phyloP scores from a whole-genome alignment of 2,888 invertebrate species.

The Xanthia togata region DNA sequence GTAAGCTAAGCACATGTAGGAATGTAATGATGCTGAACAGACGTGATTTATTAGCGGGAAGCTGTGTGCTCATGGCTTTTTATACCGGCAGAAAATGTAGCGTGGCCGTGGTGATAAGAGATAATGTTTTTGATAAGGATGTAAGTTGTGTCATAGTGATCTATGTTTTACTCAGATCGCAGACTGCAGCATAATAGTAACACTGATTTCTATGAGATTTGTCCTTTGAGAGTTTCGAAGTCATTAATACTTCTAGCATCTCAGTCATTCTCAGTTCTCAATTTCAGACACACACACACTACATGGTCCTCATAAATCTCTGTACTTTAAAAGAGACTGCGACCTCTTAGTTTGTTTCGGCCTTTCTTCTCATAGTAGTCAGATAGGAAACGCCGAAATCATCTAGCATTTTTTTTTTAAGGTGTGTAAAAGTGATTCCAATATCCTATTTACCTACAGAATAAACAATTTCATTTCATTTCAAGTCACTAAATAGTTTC shows the following conservation, averaged over 20 bases:
- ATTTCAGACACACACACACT: no score
- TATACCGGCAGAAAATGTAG: constrained; percentile 6
- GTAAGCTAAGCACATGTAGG: constrained; percentile 10
- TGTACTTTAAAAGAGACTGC: no score
- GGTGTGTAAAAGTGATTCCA: no score
- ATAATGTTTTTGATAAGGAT: constrained; percentile 3
- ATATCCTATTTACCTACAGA: no score
- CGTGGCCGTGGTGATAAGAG: constrained; percentile 5
- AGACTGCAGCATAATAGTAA: not conserved
- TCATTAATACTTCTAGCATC: not conserved
- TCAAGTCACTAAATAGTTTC: no score
- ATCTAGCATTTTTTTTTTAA: no score
- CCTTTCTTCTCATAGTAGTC: no score
- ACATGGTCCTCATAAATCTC: no score
- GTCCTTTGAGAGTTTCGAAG: not conserved
- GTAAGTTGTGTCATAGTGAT: constrained; percentile 15
- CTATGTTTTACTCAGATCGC: not conserved
- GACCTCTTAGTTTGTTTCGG: no score
- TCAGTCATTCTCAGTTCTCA: no score
- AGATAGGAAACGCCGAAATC: no score
- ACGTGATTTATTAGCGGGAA: constrained; percentile 40
- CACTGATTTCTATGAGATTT: not conserved
- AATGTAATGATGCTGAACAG: constrained; percentile 43
- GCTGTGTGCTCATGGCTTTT: constrained; percentile 34
- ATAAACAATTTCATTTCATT: no score